These are phyloP conservation scores for Limnephilus lunatus DNA, from an alignment of 2,888 invertebrate genomes.

Conservation along the genomic window DNA sequence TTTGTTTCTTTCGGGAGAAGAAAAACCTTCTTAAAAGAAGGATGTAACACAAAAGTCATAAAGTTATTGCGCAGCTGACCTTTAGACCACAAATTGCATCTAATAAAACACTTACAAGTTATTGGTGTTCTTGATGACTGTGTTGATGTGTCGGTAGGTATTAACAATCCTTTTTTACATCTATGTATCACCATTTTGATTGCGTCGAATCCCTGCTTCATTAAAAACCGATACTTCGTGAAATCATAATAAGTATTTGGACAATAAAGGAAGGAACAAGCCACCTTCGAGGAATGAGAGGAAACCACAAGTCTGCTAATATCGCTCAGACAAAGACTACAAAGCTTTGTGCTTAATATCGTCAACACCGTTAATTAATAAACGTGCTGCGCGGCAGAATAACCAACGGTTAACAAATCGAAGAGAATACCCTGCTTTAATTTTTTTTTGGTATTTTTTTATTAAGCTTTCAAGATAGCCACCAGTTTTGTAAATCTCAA, in stretches of 20 bases:
- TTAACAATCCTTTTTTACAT: background rate
- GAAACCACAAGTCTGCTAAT: constrained; percentile 15
- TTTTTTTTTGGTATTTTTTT: background rate
- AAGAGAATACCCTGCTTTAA: background rate
- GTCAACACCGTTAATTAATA: constrained; percentile 41
- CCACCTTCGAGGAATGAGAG: background rate
- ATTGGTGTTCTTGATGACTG: no score
- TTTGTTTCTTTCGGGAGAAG: no score
- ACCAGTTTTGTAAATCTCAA: no score
- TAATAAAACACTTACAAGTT: no score
- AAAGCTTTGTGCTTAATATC: constrained; percentile 34
- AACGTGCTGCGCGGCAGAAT: background rate
- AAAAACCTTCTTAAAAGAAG: no score
- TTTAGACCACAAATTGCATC: no score
- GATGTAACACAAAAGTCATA: no score
- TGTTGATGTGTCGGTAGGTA: background rate
- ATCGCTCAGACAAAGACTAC: background rate
- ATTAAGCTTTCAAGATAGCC: background rate
- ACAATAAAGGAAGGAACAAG: constrained; percentile 20
- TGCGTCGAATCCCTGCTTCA: background rate
- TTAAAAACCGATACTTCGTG: background rate
- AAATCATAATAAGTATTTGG: background rate
- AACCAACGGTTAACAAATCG: background rate
- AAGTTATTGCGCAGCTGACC: no score
- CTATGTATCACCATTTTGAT: background rate